These are phyloP conservation scores for Cotesia chilonis DNA, from an alignment of 1,140 invertebrate species.

Conservation along the genomic window DNA sequence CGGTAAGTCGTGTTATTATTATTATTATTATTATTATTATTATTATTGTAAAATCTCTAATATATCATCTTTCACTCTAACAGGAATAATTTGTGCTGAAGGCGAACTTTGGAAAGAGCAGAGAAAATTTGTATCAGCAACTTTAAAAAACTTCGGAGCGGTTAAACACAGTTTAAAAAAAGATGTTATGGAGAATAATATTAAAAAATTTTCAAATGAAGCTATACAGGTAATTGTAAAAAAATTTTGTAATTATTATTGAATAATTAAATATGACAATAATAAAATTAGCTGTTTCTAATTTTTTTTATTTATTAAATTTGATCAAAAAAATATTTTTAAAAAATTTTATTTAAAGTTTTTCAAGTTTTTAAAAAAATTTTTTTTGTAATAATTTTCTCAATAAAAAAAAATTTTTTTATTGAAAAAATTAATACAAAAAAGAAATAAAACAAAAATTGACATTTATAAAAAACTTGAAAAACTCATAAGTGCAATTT, in stretches of 20 bases:
- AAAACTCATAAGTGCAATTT: too few species aligned
- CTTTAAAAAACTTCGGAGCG: slow-evolving; percentile 81
- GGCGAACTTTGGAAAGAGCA: slow-evolving; percentile 85
- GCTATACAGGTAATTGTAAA: slow-evolving; percentile 67
- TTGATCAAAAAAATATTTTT: background rate
- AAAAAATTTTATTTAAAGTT: background rate
- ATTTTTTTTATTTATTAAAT: background rate
- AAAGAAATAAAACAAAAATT: too few species aligned
- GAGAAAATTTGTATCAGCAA: slow-evolving; percentile 75
- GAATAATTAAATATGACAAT: background rate
- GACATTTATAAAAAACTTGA: too few species aligned
- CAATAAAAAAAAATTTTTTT: too few species aligned
- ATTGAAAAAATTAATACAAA: too few species aligned
- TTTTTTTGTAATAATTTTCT: too few species aligned
- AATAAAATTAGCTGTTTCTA: background rate
- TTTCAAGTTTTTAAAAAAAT: too few species aligned
- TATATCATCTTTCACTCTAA: slow-evolving; percentile 41
- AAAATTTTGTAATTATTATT: slow-evolving; percentile 37
- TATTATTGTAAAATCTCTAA: too few species aligned
- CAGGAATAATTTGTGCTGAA: slow-evolving; percentile 84
- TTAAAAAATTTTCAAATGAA: slow-evolving; percentile 71
- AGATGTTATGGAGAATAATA: slow-evolving; percentile 73
- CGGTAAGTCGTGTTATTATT: slow-evolving; percentile 69
- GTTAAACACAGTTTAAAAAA: slow-evolving; percentile 71
- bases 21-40: background rate